Evolutionary conservation across 2,113 vertebrate species (phyloP).

Genomic region (Calidris pugnax): DNA sequence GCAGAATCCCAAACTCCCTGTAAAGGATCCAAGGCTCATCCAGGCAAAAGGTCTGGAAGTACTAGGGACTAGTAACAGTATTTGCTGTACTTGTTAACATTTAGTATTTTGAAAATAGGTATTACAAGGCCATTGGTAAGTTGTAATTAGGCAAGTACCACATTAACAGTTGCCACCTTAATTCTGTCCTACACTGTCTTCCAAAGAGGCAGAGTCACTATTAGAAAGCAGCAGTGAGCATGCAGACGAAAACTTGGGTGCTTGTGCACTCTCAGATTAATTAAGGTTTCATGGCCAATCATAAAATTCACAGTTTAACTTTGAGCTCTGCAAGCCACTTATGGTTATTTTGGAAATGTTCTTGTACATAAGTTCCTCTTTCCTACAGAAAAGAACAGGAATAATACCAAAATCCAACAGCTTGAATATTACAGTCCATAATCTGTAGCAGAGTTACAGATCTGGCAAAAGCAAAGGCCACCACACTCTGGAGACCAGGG

Average conservation of each 20-base stretch:
- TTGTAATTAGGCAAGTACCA: neutral
- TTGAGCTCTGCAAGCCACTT: neutral
- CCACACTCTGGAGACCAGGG: neutral
- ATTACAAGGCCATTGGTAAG: neutral
- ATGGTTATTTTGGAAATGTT: neutral
- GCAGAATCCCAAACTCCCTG: neutral
- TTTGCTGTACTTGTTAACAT: neutral
- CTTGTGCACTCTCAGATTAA: neutral
- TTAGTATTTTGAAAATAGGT: neutral
- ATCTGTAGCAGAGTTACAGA: neutral
- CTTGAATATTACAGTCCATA: neutral
- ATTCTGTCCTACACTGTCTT: neutral
- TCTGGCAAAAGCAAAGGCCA: neutral
- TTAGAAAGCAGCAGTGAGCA: neutral
- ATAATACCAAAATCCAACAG: neutral
- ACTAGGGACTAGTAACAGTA: neutral
- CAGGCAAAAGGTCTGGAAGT: neutral
- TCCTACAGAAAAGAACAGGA: neutral
- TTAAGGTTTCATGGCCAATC: neutral
- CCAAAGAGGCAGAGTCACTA: neutral
- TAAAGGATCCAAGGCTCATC: neutral
- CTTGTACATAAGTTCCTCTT: fast-evolving
- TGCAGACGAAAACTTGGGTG: neutral
- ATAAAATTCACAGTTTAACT: neutral
- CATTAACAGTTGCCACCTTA: neutral